A percentile compares a stretch with the other conserved stretches of the same genome.
Conservation (phyloP, 2,888 invertebrate species). For the Caenorhabditis sp. region DNA sequence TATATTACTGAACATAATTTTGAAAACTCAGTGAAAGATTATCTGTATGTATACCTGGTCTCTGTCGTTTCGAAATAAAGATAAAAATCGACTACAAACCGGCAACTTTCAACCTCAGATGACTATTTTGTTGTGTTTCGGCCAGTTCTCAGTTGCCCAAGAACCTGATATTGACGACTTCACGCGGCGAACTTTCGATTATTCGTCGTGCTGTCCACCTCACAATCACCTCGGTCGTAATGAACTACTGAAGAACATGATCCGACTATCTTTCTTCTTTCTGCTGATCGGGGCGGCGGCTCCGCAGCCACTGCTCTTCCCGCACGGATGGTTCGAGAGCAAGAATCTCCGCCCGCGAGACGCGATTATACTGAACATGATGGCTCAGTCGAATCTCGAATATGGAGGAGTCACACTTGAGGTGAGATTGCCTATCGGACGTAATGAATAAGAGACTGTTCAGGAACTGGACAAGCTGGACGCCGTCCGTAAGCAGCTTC, state of each 20-base stretch:
- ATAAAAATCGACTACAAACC: no score
- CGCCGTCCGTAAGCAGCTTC: conserved; percentile 55
- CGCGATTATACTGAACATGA: conserved; percentile 70
- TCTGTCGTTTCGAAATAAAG: no score
- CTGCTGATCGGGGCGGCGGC: conserved; percentile 4
- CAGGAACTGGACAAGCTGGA: conserved; percentile 65
- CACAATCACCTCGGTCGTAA: conserved; percentile 3
- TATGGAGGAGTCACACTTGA: conserved; percentile 68
- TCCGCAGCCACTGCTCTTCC: conserved; percentile 65
- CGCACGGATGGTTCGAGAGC: conserved; percentile 72
- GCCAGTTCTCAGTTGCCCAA: conserved; percentile 33
- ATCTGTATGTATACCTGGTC: no score
- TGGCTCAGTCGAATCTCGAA: conserved; percentile 69
- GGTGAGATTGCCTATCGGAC: conserved; percentile 5
- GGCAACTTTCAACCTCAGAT: conserved; percentile 5
- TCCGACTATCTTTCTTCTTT: conserved; percentile 14
- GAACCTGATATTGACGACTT: conserved; percentile 44
- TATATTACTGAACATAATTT: no score
- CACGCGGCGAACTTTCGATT: conserved; percentile 52
- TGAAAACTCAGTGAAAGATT: no score
- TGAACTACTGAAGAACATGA: conserved; percentile 34
- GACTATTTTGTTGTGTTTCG: conserved; percentile 19
- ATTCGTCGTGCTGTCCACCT: conserved; percentile 18
- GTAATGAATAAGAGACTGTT: background rate
- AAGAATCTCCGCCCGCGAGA: conserved; percentile 68